phyloP scores from a whole-genome alignment of 53 echinoderm and acorn worm genomes.

The Paelopatides confundens region DNA sequence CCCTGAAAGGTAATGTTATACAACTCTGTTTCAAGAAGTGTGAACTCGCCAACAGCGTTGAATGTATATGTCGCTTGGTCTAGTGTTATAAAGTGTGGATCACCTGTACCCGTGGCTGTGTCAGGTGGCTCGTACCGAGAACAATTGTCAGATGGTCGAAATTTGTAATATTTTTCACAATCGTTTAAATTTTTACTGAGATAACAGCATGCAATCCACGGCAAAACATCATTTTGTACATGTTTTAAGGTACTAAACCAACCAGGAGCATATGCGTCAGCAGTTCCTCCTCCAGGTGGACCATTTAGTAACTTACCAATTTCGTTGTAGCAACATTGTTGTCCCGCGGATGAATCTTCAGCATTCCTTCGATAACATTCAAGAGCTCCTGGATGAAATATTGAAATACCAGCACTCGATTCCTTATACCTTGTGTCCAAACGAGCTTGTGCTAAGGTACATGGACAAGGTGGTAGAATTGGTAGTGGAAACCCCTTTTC shows the following conservation, averaged over 20 bases:
- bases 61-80: conserved; percentile 63
- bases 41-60: conserved; percentile 74
- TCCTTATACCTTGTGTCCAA: conserved; percentile 28
- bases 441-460: conserved; percentile 35
- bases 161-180: conserved; percentile 54
- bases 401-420: background rate
- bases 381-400: conserved; percentile 58
- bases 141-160: conserved; percentile 65
- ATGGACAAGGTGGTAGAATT: conserved; percentile 54
- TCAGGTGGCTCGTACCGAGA: conserved; percentile 52
- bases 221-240: conserved; percentile 51
- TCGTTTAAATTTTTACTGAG: background rate
- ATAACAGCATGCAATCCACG: conserved; percentile 64
- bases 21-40: conserved; percentile 51
- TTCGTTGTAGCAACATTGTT: conserved; percentile 63
- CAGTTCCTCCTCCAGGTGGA: conserved; percentile 67
- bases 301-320: conserved; percentile 48
- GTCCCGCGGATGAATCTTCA: conserved; percentile 37
- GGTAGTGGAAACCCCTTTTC: background rate
- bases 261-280: conserved; percentile 50
- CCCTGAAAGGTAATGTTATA: conserved; percentile 67
- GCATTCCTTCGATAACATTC: conserved; percentile 51
- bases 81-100: conserved; percentile 66
- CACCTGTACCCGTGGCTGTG: conserved; percentile 53
- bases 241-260: background rate